phyloP scores from a whole-genome alignment of 2,797 vertebrate genomes.

The Enteromius treurensis region DNA sequence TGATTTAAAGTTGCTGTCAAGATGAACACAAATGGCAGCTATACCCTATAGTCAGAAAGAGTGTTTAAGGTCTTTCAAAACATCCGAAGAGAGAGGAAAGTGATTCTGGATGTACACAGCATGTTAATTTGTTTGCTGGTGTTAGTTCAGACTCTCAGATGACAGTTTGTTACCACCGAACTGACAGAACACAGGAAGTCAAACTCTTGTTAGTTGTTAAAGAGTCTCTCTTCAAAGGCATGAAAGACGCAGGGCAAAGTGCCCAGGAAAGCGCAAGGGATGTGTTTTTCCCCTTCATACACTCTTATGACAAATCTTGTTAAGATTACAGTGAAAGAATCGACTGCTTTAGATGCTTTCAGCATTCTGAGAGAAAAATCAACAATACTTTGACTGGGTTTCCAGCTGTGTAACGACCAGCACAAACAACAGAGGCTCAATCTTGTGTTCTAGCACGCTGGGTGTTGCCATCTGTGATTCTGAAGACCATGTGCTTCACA shows the following conservation, averaged over 20 bases:
- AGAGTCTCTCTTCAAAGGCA: constrained; percentile 73
- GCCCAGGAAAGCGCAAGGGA: constrained; percentile 55
- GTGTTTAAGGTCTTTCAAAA: neutral
- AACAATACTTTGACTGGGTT: constrained; percentile 11
- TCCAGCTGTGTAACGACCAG: constrained; percentile 20
- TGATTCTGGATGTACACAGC: neutral
- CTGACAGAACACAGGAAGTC: constrained; percentile 73
- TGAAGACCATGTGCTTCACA: constrained; percentile 70
- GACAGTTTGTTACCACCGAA: constrained; percentile 71
- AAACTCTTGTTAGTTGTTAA: constrained; percentile 73
- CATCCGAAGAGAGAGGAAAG: constrained; percentile 8
- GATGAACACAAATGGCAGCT: neutral
- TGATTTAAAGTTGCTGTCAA: neutral
- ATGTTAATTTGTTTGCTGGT: constrained; percentile 41
- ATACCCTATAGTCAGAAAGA: neutral
- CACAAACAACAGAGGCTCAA: constrained; percentile 26
- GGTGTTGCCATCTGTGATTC: constrained; percentile 71
- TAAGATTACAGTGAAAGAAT: constrained; percentile 40
- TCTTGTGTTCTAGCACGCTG: constrained; percentile 27
- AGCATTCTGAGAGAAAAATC: neutral
- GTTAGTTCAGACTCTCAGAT: constrained; percentile 64
- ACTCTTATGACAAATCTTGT: constrained; percentile 29
- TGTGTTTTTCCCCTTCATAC: neutral
- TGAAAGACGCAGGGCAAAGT: constrained; percentile 65
- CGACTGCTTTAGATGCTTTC: constrained; percentile 8